Percentiles rank a stretch among this genome's conserved stretches.
These are phyloP conservation scores for Eucera pruinosa DNA, from an alignment of 2,888 invertebrate genomes.

Conservation along the genomic window DNA sequence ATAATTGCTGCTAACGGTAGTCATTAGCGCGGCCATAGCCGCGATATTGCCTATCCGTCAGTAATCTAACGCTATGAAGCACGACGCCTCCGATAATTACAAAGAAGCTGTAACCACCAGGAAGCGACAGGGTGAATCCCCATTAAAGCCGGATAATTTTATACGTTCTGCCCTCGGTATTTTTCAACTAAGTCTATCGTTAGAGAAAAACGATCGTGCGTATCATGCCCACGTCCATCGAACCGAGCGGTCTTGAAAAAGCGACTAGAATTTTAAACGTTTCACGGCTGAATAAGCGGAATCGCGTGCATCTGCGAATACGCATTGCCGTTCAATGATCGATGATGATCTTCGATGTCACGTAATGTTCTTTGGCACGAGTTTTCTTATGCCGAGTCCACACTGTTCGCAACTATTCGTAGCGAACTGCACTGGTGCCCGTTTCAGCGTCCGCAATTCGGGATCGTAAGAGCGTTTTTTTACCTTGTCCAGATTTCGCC, in stretches of 20 bases:
- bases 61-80: slow-evolving; percentile 55
- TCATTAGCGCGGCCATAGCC: slow-evolving; percentile 52
- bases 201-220: background rate
- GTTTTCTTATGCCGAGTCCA: no score
- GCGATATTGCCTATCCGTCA: slow-evolving; percentile 54
- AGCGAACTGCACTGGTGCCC: no score
- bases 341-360: no score
- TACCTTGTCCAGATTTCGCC: no score
- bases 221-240: background rate
- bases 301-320: no score
- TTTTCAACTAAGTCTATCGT: background rate
- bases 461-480: no score
- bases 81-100: slow-evolving; percentile 60
- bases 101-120: slow-evolving; percentile 48
- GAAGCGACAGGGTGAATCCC: slow-evolving; percentile 49
- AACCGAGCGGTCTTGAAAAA: background rate
- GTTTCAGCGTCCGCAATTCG: no score
- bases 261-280: background rate
- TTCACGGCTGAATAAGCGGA: background rate
- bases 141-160: slow-evolving; percentile 43
- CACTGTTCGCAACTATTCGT: no score
- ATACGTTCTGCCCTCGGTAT: slow-evolving; percentile 21
- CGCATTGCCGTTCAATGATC: no score
- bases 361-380: no score
- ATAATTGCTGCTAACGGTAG: slow-evolving; percentile 61